Evolutionary conservation across 2,797 vertebrate genomes (phyloP).

Genomic region (Macrochelys suwanniensis): DNA sequence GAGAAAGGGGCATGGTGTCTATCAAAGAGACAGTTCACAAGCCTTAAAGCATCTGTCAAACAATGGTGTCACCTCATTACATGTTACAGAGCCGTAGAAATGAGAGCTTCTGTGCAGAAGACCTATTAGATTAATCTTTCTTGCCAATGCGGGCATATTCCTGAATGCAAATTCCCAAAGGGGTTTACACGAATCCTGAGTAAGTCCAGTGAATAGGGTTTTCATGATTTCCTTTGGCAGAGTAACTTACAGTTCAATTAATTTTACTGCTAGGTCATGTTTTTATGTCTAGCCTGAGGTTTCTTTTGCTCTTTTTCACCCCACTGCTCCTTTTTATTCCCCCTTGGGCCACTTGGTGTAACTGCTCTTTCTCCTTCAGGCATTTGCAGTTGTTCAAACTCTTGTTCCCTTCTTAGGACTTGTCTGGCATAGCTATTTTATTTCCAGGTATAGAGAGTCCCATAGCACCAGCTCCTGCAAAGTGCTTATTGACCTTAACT

Average conservation of each 20-base stretch:
- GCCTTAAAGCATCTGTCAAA: background rate
- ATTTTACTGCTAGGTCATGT: conserved; percentile 30
- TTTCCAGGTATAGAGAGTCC: background rate
- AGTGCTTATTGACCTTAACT: accelerated
- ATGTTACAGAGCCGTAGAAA: accelerated
- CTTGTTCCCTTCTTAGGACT: background rate
- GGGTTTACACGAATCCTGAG: background rate
- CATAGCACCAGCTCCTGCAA: accelerated
- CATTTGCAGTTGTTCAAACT: background rate
- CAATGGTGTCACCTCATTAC: accelerated
- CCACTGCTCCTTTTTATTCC: conserved; percentile 47
- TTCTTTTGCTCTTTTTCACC: conserved; percentile 58
- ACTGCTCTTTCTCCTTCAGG: background rate
- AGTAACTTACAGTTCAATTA: conserved; percentile 38
- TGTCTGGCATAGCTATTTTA: accelerated
- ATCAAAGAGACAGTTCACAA: accelerated
- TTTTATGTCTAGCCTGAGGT: conserved; percentile 50
- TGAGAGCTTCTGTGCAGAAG: background rate
- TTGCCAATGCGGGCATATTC: background rate
- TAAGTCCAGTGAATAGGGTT: background rate
- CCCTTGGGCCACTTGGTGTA: background rate
- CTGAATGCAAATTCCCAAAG: background rate
- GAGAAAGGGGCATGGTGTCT: accelerated
- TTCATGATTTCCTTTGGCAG: conserved; percentile 64
- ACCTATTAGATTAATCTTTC: background rate